Base-by-base conservation (phyloP, 2,888 invertebrate genomes). In the Ashinkailepas kermadecensis region DNA sequence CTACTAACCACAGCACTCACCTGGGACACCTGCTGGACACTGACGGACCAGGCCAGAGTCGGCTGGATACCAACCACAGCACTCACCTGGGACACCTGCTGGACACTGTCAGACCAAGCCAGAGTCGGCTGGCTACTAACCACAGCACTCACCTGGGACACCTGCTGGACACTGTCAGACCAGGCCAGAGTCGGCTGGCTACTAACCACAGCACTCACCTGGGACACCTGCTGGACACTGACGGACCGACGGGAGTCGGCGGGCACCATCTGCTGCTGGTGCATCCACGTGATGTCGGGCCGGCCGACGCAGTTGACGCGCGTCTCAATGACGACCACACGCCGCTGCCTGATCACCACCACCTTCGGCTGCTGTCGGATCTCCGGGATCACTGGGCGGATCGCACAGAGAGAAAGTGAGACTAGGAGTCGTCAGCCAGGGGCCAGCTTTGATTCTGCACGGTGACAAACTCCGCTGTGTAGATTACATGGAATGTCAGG, bases 261-360 rank as follows among this genome's bases (percentile, higher is more conserved):
- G 85, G 89, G 91, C 78, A 96, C 93, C 54, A 93, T 93, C 85
- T 90, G 91, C 39, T 91, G 89, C 89, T 97, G 97, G 87, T 96
- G 95, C 88, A 92, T 96, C 97, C 98, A 98, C 65, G 94, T 94
- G 87, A 96, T 95, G 84, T 94, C 92, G 13, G 98, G 98, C 86
- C 94, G 93, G 87, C 96, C 96, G 89, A 95, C 95, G 85, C 96
- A 96, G 87, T 95, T 93, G 83, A 98, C 95, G 87, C 93, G 93
- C 88, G 97, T 96, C 88, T 97, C 96, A 87, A 98, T 94, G 85
- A 97, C 92, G 85, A 98, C 93, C 10, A 74, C 56, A 10, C 74
- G 74, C 18, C 74, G 74, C 54, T 74, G 23, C 18, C 74, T 18
- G 54, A 56, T 54, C 21, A 74, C 56, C 18, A 56, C 39, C 21